Base-by-base conservation (phyloP, 2,113 vertebrate species). In the Eulacestoma nigropectus region DNA sequence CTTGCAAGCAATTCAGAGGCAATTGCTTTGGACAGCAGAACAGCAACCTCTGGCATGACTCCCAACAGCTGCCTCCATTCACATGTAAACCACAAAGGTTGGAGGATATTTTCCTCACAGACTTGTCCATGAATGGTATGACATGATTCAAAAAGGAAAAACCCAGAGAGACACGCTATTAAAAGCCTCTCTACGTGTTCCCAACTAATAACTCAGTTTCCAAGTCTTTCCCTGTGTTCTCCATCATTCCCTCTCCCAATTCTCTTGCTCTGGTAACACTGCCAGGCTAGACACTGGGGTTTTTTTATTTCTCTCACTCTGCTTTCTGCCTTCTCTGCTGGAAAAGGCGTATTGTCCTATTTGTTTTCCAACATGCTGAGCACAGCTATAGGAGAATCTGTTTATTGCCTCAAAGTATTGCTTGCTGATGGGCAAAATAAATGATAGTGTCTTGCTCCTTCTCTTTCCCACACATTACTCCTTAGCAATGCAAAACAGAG, bases 41-140 rank as follows among this genome's bases (percentile, higher is more conserved):
- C 52, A 82, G 83, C 86, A 89, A 91, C 80, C 91, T 78, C 87
- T 95, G 91, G 94, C 80, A 92, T 47, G 60, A 63, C 44, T 89
- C 91, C 94, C 91, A 92, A 64, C 73, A 95, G 86, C 89, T 92
- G 91, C 60, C 87, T 93, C 69, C 60, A 80, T 95, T 95, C 72
- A 86, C 76, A 68, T 68, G 56, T 86, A 95, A 95, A 87, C 76
- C 76, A 91, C 84, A 89, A 93, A 88, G 81, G 84, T 47, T 92
- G 77, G 56, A 89, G 44, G 49, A 50, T 64, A 75, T 72, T 93
- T 91, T 68, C 86, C 74, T 92, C 49, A 67, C 42, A 87, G 74
- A 63, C 35, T 87, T 89, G 52, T 59, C 81, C 65, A 56, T 60
- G 52, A 91, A 70, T 64, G 35, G 68, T 59, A 81, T 7, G 18